These are phyloP conservation scores for Leptura quadrifasciata DNA, from an alignment of 2,888 invertebrate species.

Conservation along the genomic window DNA sequence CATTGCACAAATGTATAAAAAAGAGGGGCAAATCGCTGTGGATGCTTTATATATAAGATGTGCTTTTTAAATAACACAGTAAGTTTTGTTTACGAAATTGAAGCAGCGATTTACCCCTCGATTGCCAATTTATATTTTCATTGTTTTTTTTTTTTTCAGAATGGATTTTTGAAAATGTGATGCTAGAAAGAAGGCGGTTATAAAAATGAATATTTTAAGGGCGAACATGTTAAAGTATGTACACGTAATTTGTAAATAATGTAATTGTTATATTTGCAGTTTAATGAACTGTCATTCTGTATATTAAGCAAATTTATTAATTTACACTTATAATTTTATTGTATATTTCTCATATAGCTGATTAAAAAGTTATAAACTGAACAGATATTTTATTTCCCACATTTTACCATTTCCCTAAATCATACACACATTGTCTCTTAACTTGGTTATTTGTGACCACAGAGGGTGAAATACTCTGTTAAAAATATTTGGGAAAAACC, in stretches of 20 bases:
- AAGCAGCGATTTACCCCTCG: neutral
- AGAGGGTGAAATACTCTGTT: too few species aligned
- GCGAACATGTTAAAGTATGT: slow-evolving; percentile 55
- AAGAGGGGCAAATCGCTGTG: too few species aligned
- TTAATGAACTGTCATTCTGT: slow-evolving; percentile 64
- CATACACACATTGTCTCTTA: too few species aligned
- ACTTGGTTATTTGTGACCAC: too few species aligned
- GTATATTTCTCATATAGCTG: slow-evolving; percentile 69
- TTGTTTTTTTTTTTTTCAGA: slow-evolving; percentile 48
- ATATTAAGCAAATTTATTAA: slow-evolving; percentile 67
- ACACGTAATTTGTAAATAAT: slow-evolving; percentile 67
- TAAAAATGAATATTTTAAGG: slow-evolving; percentile 49
- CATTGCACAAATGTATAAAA: too few species aligned
- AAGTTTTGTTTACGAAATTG: too few species aligned
- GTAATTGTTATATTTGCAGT: slow-evolving; percentile 67
- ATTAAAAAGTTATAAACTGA: slow-evolving; percentile 53
- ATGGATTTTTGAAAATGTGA: slow-evolving; percentile 50
- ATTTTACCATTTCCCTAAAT: too few species aligned
- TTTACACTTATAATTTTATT: slow-evolving; percentile 68
- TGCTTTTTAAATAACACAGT: too few species aligned
- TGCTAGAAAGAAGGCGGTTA: slow-evolving; percentile 46
- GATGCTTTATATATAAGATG: too few species aligned
- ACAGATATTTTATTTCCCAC: slow-evolving; percentile 3
- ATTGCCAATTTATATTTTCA: neutral
- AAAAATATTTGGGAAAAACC: too few species aligned